Evolutionary conservation across 1,140 invertebrate species (phyloP).

Genomic region (Aphelenchoides avenae): DNA sequence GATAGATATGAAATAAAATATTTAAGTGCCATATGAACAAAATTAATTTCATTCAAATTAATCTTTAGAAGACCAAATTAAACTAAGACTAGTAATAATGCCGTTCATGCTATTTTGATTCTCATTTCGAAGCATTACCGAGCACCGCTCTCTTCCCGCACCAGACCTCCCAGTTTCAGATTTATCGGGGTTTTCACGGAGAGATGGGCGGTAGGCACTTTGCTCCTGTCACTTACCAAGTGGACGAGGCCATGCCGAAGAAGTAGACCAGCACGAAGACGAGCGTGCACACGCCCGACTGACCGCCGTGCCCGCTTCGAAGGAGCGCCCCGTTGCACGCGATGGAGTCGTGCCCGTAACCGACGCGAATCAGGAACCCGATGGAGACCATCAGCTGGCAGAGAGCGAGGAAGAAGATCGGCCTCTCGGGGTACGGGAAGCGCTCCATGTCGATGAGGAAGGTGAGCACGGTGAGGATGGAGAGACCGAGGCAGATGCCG

Average conservation of each 20-base stretch:
- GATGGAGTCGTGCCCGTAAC: conserved; percentile 52
- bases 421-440: conserved; percentile 89
- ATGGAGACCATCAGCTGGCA: conserved; percentile 91
- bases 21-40: too few relatives aligned
- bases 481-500: conserved; percentile 79
- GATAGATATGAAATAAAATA: too few relatives aligned
- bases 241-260: conserved; percentile 93
- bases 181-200: too few relatives aligned
- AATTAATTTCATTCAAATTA: too few relatives aligned
- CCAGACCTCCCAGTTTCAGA: too few relatives aligned
- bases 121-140: too few relatives aligned
- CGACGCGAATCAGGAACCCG: conserved; percentile 82
- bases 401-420: conserved; percentile 91
- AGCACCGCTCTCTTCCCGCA: too few relatives aligned
- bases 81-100: too few relatives aligned
- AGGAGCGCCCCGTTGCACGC: conserved; percentile 32
- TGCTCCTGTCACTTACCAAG: too few relatives aligned
- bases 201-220: too few relatives aligned
- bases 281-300: conserved; percentile 71
- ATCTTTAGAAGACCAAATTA: too few relatives aligned
- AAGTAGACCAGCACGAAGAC: conserved; percentile 97
- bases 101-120: too few relatives aligned
- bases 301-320: conserved; percentile 6
- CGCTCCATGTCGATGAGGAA: conserved; percentile 95
- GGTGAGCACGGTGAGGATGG: conserved; percentile 85